These are phyloP conservation scores for Aurelia sp. DNA, from an alignment of 30 jellyfish, hydroid and myxozoan genomes.

Conservation along the genomic window DNA sequence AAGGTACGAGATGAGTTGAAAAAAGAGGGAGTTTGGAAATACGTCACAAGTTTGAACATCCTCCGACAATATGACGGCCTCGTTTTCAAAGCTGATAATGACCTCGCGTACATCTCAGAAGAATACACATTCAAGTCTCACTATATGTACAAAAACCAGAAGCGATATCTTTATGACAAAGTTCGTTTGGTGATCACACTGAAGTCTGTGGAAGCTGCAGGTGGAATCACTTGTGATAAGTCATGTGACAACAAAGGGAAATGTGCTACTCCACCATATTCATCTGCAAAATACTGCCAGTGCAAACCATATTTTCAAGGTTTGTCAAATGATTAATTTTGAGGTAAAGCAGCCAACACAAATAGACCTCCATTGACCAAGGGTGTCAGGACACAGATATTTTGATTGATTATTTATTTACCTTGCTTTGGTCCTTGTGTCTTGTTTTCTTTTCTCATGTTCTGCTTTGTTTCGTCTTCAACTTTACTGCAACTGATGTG, in stretches of 20 bases:
- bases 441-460: too few relatives aligned
- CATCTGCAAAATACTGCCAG: conserved; percentile 32
- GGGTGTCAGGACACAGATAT: too few relatives aligned
- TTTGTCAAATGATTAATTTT: background rate
- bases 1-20: background rate
- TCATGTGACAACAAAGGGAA: conserved; percentile 23
- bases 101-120: conserved; percentile 3
- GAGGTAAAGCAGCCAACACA: too few relatives aligned
- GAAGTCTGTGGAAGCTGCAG: conserved; percentile 18
- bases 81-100: background rate
- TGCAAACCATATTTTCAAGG: conserved; percentile 34
- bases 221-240: conserved; percentile 4
- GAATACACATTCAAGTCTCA: conserved; percentile 19
- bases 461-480: too few relatives aligned
- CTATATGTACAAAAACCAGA: background rate
- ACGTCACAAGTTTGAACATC: conserved; percentile 12
- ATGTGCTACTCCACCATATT: conserved; percentile 15
- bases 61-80: conserved; percentile 16
- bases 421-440: too few relatives aligned
- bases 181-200: conserved; percentile 19
- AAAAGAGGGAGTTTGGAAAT: conserved; percentile 32
- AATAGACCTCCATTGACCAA: too few relatives aligned
- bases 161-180: background rate
- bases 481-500: too few relatives aligned
- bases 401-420: too few relatives aligned